phyloP scores from a whole-genome alignment of 1,140 invertebrate species.

The Spodoptera frugiperda region DNA sequence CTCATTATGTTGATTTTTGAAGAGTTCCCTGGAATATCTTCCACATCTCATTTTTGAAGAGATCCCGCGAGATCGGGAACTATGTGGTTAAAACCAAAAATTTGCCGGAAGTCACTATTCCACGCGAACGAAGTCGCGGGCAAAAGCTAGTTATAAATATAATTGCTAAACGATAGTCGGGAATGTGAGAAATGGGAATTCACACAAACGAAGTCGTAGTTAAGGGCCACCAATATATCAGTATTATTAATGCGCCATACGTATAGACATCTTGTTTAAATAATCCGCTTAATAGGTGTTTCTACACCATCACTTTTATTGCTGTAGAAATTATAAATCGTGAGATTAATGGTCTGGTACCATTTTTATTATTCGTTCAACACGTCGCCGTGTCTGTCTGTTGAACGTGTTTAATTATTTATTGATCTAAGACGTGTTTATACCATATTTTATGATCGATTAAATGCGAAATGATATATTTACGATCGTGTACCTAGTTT shows the following conservation, averaged over 20 bases:
- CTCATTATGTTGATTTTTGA: too few relatives aligned
- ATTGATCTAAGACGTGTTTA: slow-evolving; percentile 61
- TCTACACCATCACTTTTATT: slow-evolving; percentile 29
- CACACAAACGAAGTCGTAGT: too few relatives aligned
- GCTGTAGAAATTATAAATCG: slow-evolving; percentile 40
- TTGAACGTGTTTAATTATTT: slow-evolving; percentile 58
- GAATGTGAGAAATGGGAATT: too few relatives aligned
- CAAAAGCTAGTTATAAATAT: too few relatives aligned
- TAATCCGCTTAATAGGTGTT: slow-evolving; percentile 41
- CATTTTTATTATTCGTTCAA: slow-evolving; percentile 46
- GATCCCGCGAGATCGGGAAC: too few relatives aligned
- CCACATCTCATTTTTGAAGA: too few relatives aligned
- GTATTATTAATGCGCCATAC: slow-evolving; percentile 27
- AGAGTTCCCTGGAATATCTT: too few relatives aligned
- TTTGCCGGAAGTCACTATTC: too few relatives aligned
- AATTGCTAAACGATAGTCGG: too few relatives aligned
- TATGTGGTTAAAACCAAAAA: too few relatives aligned
- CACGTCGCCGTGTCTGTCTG: slow-evolving; percentile 44
- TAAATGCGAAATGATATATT: slow-evolving; percentile 67
- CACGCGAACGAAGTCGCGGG: too few relatives aligned
- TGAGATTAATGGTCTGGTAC: slow-evolving; percentile 34
- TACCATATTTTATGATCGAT: slow-evolving; percentile 66
- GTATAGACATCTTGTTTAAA: slow-evolving; percentile 29
- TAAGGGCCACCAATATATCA: slow-evolving; percentile 15
- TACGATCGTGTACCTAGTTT: slow-evolving; percentile 62